Percentiles rank a stretch among this genome's conserved stretches.
Conservation (phyloP, 1,140 invertebrate species). For the Euschistus heros region DNA sequence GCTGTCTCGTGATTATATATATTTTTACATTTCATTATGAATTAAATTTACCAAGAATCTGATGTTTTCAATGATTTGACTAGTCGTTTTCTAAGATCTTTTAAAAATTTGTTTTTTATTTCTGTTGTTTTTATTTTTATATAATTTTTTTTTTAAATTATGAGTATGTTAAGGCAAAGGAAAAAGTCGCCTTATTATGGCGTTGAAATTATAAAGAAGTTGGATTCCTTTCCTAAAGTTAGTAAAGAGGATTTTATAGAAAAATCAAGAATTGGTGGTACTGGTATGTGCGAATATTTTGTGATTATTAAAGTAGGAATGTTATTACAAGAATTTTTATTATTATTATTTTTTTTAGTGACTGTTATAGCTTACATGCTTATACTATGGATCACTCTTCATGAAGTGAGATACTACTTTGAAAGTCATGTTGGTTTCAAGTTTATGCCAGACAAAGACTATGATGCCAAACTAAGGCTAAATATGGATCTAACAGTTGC, state of each 20-base stretch:
- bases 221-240: constrained; percentile 24
- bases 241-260: constrained; percentile 22
- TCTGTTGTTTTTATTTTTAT: no score
- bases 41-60: no score
- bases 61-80: no score
- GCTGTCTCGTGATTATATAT: no score
- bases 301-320: background rate
- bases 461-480: constrained; percentile 78
- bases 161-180: constrained; percentile 17
- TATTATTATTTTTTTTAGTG: constrained; percentile 43
- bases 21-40: no score
- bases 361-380: constrained; percentile 68
- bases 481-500: constrained; percentile 91
- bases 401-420: constrained; percentile 75
- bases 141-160: no score
- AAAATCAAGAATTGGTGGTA: constrained; percentile 22
- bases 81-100: no score
- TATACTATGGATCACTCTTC: constrained; percentile 67
- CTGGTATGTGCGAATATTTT: constrained; percentile 8
- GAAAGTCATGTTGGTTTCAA: constrained; percentile 73
- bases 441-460: constrained; percentile 81
- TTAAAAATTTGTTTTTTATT: no score
- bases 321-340: background rate
- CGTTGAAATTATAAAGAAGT: constrained; percentile 21
- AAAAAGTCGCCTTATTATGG: constrained; percentile 20